phyloP scores from a whole-genome alignment of 2,113 vertebrate genomes.

The Fukomys damarensis region DNA sequence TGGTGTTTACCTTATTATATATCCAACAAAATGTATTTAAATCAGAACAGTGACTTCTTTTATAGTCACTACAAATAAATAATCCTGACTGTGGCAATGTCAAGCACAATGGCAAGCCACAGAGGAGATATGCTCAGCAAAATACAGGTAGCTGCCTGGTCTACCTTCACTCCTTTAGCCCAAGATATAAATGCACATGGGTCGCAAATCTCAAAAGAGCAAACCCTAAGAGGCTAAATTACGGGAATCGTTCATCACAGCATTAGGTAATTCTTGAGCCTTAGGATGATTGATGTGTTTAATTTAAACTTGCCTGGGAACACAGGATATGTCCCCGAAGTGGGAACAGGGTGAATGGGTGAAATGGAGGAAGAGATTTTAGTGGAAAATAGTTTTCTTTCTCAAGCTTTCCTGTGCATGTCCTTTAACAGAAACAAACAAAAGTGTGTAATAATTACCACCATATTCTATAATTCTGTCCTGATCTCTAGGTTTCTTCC shows the following conservation, averaged over 20 bases:
- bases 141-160: not conserved
- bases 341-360: constrained; percentile 39
- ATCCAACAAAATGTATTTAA: constrained; percentile 2
- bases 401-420: not conserved
- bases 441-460: constrained; percentile 5
- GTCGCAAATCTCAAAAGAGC: constrained; percentile 66
- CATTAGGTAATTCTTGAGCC: constrained; percentile 70
- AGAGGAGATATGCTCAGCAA: not conserved
- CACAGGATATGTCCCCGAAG: constrained; percentile 41
- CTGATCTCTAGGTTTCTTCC: not conserved
- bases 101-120: not conserved
- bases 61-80: constrained; percentile 20
- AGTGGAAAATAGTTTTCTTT: constrained; percentile 61
- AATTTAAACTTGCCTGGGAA: constrained; percentile 77
- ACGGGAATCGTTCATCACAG: constrained; percentile 65
- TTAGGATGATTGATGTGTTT: constrained; percentile 78
- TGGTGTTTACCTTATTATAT: not conserved
- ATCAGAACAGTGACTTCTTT: not conserved
- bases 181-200: constrained; percentile 38
- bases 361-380: constrained; percentile 45
- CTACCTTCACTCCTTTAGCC: not conserved
- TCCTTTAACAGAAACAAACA: constrained; percentile 9
- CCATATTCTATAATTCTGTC: not conserved
- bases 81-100: not conserved
- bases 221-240: constrained; percentile 61